Base-by-base conservation (phyloP, 2,797 vertebrate species). In the Phataginus tricuspis region DNA sequence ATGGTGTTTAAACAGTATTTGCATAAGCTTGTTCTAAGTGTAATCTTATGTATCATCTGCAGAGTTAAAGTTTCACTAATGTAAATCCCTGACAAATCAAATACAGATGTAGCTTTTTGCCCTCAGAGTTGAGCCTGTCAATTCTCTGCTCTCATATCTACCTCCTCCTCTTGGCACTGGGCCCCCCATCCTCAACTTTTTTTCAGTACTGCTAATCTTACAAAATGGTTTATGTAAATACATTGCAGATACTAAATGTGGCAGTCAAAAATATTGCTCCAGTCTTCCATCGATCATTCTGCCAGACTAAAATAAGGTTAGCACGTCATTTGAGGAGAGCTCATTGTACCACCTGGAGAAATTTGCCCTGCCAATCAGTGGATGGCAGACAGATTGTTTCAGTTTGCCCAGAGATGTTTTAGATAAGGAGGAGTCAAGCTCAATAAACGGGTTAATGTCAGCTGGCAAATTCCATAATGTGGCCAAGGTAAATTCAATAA, bases 31-130 rank as follows among this genome's bases (percentile, higher is more conserved):
- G 91, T 96, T 98, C 97, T 97, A 98, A 98, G 98, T 98, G 96
- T 98, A 98, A 99, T 99, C 98, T 98, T 98, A 98, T 94, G 97
- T 98, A 98, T 98, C 98, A 98, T 98, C 98, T 98, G 94, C 94
- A 97, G 97, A 99, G 98, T 98, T 99, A 98, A 98, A 98, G 96
- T 98, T 99, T 98, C 98, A 98, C 97, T 97, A 98, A 98, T 97
- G 98, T 98, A 99, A 98, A 98, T 98, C 98, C 97, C 96, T 97
- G 96, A 98, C 98, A 99, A 99, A 99, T 98, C 98, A 98, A 98
- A 95, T 89, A 96, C 98, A 99, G 98, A 99, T 99, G 98, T 98
- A 97, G 95, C 74, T 97, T 90, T 94, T 88, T 98, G 97, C 97
- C 97, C 98, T 94, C 34, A 27, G 97, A 98, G 96, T 97, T 98